phyloP scores from a whole-genome alignment of 2,113 vertebrate species.

The Scopus umbretta region DNA sequence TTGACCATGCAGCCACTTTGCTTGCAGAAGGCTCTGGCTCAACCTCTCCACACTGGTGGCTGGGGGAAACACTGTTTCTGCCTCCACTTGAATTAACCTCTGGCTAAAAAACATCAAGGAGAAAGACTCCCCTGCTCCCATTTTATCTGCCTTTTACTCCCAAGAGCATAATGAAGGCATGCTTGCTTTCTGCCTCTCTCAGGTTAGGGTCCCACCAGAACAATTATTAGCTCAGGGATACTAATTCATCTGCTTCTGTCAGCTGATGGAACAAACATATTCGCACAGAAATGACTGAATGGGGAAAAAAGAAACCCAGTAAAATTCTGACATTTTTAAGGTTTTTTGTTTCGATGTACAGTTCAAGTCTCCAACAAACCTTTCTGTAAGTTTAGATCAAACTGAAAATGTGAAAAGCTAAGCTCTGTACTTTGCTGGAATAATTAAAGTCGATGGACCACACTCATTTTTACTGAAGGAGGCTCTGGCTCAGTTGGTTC shows the following conservation, averaged over 20 bases:
- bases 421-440: background rate
- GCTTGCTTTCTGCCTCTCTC: background rate
- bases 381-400: background rate
- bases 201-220: background rate
- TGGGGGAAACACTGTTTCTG: background rate
- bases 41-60: background rate
- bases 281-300: background rate
- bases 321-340: background rate
- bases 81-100: background rate
- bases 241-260: background rate
- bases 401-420: background rate
- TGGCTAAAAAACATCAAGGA: background rate
- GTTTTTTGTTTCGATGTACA: background rate
- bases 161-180: background rate
- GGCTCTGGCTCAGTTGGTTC: background rate
- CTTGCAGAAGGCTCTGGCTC: background rate
- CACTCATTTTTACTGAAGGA: background rate
- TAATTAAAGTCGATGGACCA: background rate
- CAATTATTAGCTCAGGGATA: background rate
- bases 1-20: background rate
- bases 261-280: background rate
- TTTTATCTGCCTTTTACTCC: background rate
- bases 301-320: fast-evolving
- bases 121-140: background rate
- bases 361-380: background rate